phyloP scores from a whole-genome alignment of 2,888 invertebrate species.

The Perizoma affinitatum region DNA sequence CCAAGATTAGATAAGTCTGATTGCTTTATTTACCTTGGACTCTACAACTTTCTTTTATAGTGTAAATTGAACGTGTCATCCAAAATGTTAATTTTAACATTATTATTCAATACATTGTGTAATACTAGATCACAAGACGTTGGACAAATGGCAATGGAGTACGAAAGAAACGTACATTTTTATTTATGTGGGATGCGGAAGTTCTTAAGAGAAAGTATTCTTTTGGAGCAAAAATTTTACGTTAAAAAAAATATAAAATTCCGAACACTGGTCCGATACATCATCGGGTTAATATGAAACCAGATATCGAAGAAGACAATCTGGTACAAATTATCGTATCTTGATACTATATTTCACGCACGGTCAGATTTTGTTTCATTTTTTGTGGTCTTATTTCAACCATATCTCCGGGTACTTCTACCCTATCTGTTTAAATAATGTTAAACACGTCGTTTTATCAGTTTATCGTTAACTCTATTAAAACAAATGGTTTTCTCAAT shows the following conservation, averaged over 20 bases:
- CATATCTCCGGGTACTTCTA: background rate
- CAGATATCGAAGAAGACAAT: conserved; percentile 22
- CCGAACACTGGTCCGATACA: conserved; percentile 21
- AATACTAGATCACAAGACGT: background rate
- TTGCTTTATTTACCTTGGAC: conserved; percentile 37
- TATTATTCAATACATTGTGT: conserved; percentile 4
- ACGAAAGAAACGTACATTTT: conserved; percentile 22
- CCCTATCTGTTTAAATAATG: conserved; percentile 12
- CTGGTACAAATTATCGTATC: conserved; percentile 36
- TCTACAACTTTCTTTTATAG: conserved; percentile 24
- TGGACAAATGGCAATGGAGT: conserved; percentile 1
- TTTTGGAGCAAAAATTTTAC: conserved; percentile 28
- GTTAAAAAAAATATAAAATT: conserved; percentile 21
- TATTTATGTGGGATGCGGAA: conserved; percentile 45
- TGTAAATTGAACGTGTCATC: conserved; percentile 12
- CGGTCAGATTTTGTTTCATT: conserved; percentile 36
- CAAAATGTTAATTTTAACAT: conserved; percentile 6
- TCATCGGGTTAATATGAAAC: conserved; percentile 33
- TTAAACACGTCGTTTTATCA: conserved; percentile 14
- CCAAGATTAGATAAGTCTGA: conserved; percentile 43
- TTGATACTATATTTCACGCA: conserved; percentile 43
- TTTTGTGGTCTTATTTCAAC: background rate
- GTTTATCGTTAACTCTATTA: conserved; percentile 13
- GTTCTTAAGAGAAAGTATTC: conserved; percentile 40
- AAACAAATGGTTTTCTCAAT: conserved; percentile 30